Evolutionary conservation across 1,140 invertebrate species (phyloP), one percentile per base, ranked within the genome.

Genomic region (Heliconius congener): DNA sequence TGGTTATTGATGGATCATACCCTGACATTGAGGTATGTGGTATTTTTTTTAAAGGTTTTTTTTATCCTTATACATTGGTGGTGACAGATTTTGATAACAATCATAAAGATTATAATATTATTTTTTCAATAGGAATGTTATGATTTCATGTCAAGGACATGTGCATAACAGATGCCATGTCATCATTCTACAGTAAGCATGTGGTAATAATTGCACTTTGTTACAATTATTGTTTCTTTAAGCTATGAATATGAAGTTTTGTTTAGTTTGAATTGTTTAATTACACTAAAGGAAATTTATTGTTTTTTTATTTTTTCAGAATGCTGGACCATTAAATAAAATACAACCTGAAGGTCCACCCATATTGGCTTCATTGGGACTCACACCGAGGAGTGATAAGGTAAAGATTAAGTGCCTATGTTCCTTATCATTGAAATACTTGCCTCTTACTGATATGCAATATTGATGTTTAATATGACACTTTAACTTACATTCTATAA

Each of bases 361-460:
- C 74, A 95, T 95, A 76, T 93, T 95, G 88, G 93, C 94, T 77
- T 95, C 94, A 37, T 80, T 95, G 85, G 94, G 94, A 57, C 90
- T 95, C 74, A 94, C 94, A 81, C 94, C 94, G 66, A 90, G 93
- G 84, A 95, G 94, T 92, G 94, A 95, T 91, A 95, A 95, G 94
- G 94, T 95, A 93, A 86, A 90, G 84, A 94, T 91, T 88, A 88
- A 84, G 82, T 82, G 76, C 73, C 73, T 66, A 85, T 80, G 78
- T 73, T 71, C 57, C 83, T 89, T 90, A 91, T 92, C 87, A 87
- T 74, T 79, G 66, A 70, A 50, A 77, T 18, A 73, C 27, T 78
- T 57, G 18, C 37, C 71, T 72, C 37, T 39, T 42, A 72, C 71
- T 80, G 71, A 75, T 78, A 76, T 73, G 66, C 30, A 73, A 76